Conservation (phyloP, 2,113 vertebrate species). For the Hymenochirus boettgeri region DNA sequence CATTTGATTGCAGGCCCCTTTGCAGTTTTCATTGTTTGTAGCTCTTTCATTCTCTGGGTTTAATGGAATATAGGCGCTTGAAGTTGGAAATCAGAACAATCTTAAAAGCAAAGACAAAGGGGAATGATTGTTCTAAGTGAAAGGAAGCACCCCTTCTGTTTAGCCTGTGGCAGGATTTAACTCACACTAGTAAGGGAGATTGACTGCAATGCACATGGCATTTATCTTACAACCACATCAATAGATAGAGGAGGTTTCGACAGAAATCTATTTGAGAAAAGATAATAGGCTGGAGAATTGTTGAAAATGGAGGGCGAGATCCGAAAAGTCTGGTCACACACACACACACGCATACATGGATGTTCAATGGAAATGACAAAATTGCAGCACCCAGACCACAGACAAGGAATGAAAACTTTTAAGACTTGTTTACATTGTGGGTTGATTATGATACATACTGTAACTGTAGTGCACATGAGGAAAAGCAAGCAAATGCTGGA, state of each 20-base stretch:
- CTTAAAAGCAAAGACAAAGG: conserved; percentile 37
- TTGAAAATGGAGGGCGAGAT: conserved; percentile 18
- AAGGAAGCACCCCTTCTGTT: conserved; percentile 35
- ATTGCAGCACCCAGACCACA: not conserved
- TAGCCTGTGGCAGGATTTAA: conserved; percentile 32
- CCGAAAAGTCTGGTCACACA: not conserved
- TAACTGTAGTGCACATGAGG: no score
- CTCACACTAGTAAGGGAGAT: conserved; percentile 34
- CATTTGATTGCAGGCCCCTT: conserved; percentile 23
- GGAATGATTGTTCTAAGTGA: conserved; percentile 34
- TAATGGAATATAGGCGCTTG: conserved; percentile 38
- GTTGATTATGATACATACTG: no score
- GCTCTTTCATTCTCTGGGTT: conserved; percentile 35
- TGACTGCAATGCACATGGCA: conserved; percentile 21
- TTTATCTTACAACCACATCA: conserved; percentile 34
- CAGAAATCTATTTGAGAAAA: conserved; percentile 30
- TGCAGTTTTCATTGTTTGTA: conserved; percentile 32
- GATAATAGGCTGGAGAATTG: conserved; percentile 29
- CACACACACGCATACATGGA: not conserved
- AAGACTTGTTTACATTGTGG: no score
- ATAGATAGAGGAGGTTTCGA: conserved; percentile 35
- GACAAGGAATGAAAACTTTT: not conserved
- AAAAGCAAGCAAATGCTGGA: no score
- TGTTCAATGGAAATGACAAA: no score
- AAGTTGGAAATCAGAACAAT: conserved; percentile 38